A percentile compares a stretch with the other conserved stretches of the same genome.
Evolutionary conservation across 2,113 vertebrate species (phyloP).

Genomic region (Monopterus albus): DNA sequence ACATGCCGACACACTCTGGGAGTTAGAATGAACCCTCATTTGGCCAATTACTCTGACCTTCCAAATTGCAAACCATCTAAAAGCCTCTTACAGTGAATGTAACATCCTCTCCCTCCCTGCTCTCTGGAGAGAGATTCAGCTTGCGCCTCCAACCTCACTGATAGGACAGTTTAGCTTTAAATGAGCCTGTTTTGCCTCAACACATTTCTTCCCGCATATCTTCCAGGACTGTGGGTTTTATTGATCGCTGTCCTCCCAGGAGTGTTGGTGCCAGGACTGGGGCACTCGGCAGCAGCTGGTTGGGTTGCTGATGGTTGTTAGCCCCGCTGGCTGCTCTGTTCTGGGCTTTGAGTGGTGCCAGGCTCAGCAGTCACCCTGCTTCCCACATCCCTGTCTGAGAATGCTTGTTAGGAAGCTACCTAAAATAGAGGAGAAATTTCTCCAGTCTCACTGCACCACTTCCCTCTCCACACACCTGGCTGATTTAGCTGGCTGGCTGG

Average conservation of each 20-base stretch:
- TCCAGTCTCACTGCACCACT: constrained; percentile 67
- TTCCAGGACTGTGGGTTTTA: constrained; percentile 76
- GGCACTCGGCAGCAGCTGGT: constrained; percentile 78
- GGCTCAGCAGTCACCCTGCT: constrained; percentile 72
- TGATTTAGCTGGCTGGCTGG: constrained; percentile 65
- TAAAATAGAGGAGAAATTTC: constrained; percentile 79
- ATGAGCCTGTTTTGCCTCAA: constrained; percentile 79
- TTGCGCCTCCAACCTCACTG: constrained; percentile 65
- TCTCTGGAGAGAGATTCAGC: constrained; percentile 66
- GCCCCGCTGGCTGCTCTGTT: constrained; percentile 74
- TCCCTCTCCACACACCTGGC: constrained; percentile 74
- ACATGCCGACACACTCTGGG: constrained; percentile 6
- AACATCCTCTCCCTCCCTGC: constrained; percentile 45
- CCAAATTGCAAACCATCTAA: constrained; percentile 65
- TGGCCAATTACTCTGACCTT: constrained; percentile 73
- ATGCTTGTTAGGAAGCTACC: constrained; percentile 76
- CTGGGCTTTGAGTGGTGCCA: constrained; percentile 74
- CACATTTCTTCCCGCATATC: constrained; percentile 74
- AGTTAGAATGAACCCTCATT: constrained; percentile 62
- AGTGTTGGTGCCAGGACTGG: constrained; percentile 74
- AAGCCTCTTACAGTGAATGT: constrained; percentile 55
- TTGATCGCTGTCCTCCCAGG: constrained; percentile 74
- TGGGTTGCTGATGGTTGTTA: constrained; percentile 78
- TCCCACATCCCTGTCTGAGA: constrained; percentile 74
- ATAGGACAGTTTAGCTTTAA: constrained; percentile 78